Base-by-base conservation (phyloP, 1,140 invertebrate species). In the Pseudomyrmex pallidus region DNA sequence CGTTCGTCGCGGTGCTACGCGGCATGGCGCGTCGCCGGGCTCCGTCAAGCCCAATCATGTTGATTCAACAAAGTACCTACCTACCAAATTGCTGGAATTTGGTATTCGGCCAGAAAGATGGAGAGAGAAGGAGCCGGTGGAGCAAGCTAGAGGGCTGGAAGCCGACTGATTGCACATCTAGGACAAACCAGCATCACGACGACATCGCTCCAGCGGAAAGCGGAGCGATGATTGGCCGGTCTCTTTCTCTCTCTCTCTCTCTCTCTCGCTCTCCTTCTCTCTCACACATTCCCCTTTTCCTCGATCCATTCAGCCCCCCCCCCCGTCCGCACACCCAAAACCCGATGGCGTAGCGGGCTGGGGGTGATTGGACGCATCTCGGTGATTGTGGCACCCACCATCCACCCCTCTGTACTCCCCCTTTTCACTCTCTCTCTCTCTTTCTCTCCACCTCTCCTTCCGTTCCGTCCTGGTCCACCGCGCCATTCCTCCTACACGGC, bases 341-440 rank as follows among this genome's bases (percentile, higher is more conserved):
- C 94, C 94, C 94, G 94, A 93, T 94, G 94, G 94, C 94, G 87
- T 85, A 83, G 87, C 84, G 85, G 88, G 87, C 94, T 94, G 94
- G 94, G 95, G 94, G 95, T 96, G 95, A 96, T 95, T 95, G 95
- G 95, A 95, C 95, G 95, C 95, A 95, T 95, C 95, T 95, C 94
- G 95, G 95, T 95, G 95, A 95, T 95, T 95, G 95, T 95, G 94
- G 95, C 95, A 94, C 95, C 95, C 94, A 91, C 92, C 94, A 93
- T 84, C 88, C 87, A 78, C 84, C 70, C 72, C 80, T 12, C 82
- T 73, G 17, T 62, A 52, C 61, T 66, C 82, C 59, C 61, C 83
- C 72, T 80, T 57, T 86, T 61, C 64, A 70, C 62, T 59, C 61
- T 70, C 50, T 20, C 59, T 46, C n/a, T 9, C 57, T 44, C 44